Percentiles rank a stretch among this genome's conserved stretches.
Conservation (phyloP, 2,888 invertebrate species). For the Noctua janthina region DNA sequence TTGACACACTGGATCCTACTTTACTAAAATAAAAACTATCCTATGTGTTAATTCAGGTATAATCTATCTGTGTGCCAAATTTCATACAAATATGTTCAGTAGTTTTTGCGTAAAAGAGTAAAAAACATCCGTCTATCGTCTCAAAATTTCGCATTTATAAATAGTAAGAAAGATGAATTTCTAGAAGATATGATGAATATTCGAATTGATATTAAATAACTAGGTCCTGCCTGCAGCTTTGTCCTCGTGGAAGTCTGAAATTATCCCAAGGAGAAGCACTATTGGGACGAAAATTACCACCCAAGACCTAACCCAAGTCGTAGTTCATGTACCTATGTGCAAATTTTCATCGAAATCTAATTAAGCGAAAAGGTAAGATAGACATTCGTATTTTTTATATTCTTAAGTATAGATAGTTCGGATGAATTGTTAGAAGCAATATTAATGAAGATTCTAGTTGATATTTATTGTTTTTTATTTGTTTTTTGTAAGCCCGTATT, state of each 20-base stretch:
- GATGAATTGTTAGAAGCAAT: not conserved
- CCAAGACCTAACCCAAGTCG: not conserved
- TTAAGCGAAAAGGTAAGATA: not conserved
- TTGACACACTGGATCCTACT: not conserved
- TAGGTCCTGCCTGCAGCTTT: too few relatives aligned
- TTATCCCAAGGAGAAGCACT: not conserved
- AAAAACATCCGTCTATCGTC: not conserved
- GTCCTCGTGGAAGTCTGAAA: not conserved
- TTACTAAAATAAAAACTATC: not conserved
- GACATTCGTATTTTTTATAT: not conserved
- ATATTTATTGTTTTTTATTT: not conserved
- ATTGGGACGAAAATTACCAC: not conserved
- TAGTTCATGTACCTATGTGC: not conserved
- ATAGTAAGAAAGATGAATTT: not conserved
- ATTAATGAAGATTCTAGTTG: not conserved
- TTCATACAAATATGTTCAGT: not conserved
- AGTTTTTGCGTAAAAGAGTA: not conserved
- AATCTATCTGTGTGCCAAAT: not conserved
- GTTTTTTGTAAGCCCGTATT: too few relatives aligned
- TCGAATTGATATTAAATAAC: not conserved
- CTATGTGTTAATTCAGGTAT: not conserved
- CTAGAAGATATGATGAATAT: not conserved
- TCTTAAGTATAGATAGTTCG: too few relatives aligned
- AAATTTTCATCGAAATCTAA: not conserved
- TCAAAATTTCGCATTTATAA: not conserved